These are phyloP conservation scores for Diorhabda sublineata DNA, from an alignment of 1,140 invertebrate genomes.

Conservation along the genomic window DNA sequence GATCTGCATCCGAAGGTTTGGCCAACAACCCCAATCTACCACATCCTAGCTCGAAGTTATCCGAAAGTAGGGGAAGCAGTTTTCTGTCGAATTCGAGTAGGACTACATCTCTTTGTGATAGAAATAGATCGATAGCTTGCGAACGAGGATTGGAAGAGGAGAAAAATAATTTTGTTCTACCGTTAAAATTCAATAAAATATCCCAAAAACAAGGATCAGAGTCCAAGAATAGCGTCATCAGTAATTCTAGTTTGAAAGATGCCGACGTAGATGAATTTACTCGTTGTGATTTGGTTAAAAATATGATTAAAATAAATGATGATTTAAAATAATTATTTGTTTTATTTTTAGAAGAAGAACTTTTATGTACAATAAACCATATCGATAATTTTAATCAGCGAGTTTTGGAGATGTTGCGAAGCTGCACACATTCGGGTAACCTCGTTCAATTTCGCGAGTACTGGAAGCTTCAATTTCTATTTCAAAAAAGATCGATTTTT, in stretches of 20 bases:
- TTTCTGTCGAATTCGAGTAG: slow-evolving; percentile 5
- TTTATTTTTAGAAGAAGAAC: slow-evolving; percentile 3
- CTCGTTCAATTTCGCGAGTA: too few relatives aligned
- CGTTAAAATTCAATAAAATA: slow-evolving; percentile 7
- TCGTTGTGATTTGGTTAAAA: slow-evolving; percentile 59
- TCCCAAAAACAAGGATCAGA: not conserved
- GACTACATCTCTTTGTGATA: slow-evolving; percentile 5
- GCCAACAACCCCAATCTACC: slow-evolving; percentile 7
- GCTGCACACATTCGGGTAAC: too few relatives aligned
- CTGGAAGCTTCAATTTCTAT: too few relatives aligned
- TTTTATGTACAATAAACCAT: not conserved
- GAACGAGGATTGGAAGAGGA: not conserved
- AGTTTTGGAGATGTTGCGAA: too few relatives aligned
- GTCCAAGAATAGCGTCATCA: slow-evolving; percentile 52
- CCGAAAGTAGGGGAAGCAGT: slow-evolving; percentile 9
- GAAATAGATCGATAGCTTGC: slow-evolving; percentile 4
- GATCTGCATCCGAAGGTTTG: slow-evolving; percentile 30
- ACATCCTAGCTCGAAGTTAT: not conserved
- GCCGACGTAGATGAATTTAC: slow-evolving; percentile 62
- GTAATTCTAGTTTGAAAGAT: slow-evolving; percentile 68
- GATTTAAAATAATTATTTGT: slow-evolving; percentile 32
- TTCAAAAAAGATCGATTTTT: too few relatives aligned
- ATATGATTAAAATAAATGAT: slow-evolving; percentile 60
- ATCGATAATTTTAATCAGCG: too few relatives aligned
- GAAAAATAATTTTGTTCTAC: slow-evolving; percentile 6